phyloP scores from a whole-genome alignment of 1,140 invertebrate genomes.

The Oryctes rhinoceros region DNA sequence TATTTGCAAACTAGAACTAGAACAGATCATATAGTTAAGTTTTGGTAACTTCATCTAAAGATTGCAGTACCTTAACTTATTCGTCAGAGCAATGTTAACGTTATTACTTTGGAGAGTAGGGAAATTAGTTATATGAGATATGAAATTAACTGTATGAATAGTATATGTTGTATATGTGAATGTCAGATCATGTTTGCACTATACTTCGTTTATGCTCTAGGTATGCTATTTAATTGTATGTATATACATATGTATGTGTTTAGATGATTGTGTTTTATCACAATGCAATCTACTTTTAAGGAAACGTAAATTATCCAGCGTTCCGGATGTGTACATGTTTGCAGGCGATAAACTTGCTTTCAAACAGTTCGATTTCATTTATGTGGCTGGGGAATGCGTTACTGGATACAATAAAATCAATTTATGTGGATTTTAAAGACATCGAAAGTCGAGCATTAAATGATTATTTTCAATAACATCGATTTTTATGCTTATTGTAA shows the following conservation, averaged over 20 bases:
- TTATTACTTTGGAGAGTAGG: too few relatives aligned
- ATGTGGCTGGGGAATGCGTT: neutral
- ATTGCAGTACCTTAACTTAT: too few relatives aligned
- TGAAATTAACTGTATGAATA: neutral
- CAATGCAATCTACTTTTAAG: neutral
- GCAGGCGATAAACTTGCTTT: slow-evolving; percentile 2
- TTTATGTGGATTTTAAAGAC: neutral
- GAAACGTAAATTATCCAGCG: slow-evolving; percentile 5
- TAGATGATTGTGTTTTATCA: slow-evolving; percentile 21
- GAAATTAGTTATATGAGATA: too few relatives aligned
- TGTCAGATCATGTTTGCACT: neutral
- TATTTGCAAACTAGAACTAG: too few relatives aligned
- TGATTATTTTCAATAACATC: too few relatives aligned
- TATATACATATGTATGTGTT: neutral
- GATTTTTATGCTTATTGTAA: too few relatives aligned
- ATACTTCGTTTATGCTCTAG: neutral
- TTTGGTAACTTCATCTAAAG: too few relatives aligned
- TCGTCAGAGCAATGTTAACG: too few relatives aligned
- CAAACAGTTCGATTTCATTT: neutral
- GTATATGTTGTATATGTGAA: neutral
- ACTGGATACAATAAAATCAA: neutral
- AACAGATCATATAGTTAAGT: too few relatives aligned
- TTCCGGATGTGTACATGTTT: slow-evolving; percentile 6
- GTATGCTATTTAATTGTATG: neutral
- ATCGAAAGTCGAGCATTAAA: too few relatives aligned